Evolutionary conservation across 2,888 invertebrate species (phyloP), one percentile per base, ranked within the genome.

Genomic region (Nomada goodeniana): DNA sequence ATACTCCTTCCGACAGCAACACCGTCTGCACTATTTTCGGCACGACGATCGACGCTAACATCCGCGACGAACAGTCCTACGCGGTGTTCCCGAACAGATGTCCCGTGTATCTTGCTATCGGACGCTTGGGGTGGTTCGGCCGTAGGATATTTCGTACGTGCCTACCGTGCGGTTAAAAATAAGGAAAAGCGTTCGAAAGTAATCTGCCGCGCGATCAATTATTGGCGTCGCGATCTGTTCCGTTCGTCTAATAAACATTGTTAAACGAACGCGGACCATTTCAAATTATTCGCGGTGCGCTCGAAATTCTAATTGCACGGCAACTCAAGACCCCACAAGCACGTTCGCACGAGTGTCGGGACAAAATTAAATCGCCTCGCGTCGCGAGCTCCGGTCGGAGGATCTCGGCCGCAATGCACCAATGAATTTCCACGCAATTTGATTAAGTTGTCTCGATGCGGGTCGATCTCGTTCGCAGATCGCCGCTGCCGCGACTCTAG

Each of bases 401-500:
- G 74, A 76, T 80, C 76, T 47, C 44, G 10, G 59, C 69, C 67
- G 26, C 73, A 57, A 36, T 53, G 70, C 53, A 15, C 76, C 81
- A 77, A 72, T 72, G 82, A 70, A 52, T 72, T 69, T 72, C 76
- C 57, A 64, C 18, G 42, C 42, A 10, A 1, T 23, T 36, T 47
- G 57, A 84, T 86, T 71, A 81, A 78, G 55, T 83, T 71, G 65
- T 78, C 47, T 26, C 60, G n/a, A 60, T 76, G 55, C 50, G 57
- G 67, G 65, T 73, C 71, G 71, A 69, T 86, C 75, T 50, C 64
- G 69, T 70, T 75, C 36, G 52, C 29, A 65, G 53, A 82, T 75
- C 78, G 36, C 44, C 61, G 63, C 29, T 47, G 55, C 26, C 71
- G 29, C 55, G 50, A 42, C 47, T 50, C 55, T 23, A 23, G 68